These are phyloP conservation scores for Dasypogon diadema DNA, from an alignment of 2,888 invertebrate species.

Conservation along the genomic window DNA sequence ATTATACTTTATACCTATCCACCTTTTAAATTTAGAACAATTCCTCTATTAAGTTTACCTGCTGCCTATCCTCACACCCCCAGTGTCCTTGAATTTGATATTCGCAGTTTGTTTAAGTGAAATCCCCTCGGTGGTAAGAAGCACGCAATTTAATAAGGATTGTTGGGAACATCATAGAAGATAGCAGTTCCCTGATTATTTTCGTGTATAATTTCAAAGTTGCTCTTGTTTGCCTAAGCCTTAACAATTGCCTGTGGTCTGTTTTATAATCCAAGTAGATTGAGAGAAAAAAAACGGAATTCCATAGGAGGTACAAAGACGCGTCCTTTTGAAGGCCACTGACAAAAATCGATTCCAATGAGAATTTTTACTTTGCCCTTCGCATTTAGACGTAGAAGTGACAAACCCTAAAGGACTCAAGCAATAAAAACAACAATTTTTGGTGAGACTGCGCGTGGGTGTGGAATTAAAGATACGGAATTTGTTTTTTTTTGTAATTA, in stretches of 20 bases:
- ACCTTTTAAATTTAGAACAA: too few species aligned
- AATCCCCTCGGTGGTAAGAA: background rate
- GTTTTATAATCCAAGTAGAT: background rate
- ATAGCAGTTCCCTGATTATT: background rate
- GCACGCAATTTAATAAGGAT: background rate
- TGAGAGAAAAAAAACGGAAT: background rate
- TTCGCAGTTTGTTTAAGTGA: conserved; percentile 5
- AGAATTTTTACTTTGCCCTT: background rate
- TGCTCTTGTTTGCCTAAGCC: background rate
- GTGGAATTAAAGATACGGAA: too few species aligned
- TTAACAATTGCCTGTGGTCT: background rate
- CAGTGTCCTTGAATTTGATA: background rate
- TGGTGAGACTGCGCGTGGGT: too few species aligned
- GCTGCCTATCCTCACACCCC: background rate
- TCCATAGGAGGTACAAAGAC: background rate
- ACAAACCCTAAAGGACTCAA: too few species aligned
- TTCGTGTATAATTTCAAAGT: background rate
- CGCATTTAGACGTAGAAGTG: background rate
- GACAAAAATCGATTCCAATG: conserved; percentile 25
- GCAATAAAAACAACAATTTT: too few species aligned
- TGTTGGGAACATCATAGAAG: background rate
- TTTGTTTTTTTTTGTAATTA: too few species aligned
- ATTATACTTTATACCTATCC: too few species aligned
- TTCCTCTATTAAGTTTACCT: too few species aligned
- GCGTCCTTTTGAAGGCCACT: conserved; percentile 26